Conservation (phyloP, 1,140 invertebrate genomes). For the Leptonema lineaticorne region DNA sequence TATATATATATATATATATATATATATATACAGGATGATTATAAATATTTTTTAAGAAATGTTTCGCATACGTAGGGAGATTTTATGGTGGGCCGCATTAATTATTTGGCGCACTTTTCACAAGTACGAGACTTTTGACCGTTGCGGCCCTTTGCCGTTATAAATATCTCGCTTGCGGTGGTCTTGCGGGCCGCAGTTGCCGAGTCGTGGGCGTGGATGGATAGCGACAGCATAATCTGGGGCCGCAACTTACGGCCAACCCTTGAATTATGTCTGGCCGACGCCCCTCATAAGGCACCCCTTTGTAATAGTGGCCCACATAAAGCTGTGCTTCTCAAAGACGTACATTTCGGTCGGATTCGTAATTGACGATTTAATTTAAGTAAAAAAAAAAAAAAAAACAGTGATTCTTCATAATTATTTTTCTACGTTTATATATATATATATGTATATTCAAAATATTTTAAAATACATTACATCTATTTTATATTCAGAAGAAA, state of each 20-base stretch:
- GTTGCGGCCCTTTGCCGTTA: not conserved
- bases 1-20: not conserved
- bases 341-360: not conserved
- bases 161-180: not conserved
- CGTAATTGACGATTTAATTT: too few species aligned
- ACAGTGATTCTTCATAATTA: too few species aligned
- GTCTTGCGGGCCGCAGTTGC: not conserved
- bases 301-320: not conserved
- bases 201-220: constrained; percentile 32
- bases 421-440: too few species aligned
- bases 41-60: too few species aligned
- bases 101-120: not conserved
- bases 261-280: constrained; percentile 39
- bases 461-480: too few species aligned
- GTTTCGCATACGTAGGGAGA: too few species aligned
- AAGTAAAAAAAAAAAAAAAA: too few species aligned
- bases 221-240: constrained; percentile 39
- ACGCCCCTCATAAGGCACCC: constrained; percentile 30
- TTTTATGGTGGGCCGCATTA: not conserved
- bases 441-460: too few species aligned
- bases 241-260: constrained; percentile 22
- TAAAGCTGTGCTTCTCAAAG: not conserved
- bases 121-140: not conserved
- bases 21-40: not conserved
- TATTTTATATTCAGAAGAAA: too few species aligned